phyloP scores from a whole-genome alignment of 2,113 vertebrate species.

The Saguinus midas region DNA sequence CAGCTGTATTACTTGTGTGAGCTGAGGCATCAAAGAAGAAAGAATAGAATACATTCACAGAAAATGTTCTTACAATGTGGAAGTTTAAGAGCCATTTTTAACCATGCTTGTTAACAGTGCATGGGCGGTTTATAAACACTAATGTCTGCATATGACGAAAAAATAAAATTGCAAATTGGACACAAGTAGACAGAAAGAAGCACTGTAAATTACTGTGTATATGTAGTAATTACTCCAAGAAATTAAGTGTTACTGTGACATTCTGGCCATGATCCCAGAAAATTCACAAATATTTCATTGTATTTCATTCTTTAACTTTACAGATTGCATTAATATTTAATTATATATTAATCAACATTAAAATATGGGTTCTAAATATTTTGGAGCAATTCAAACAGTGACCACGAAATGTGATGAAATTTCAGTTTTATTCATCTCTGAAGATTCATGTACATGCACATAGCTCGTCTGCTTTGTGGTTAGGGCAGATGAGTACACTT shows the following conservation, averaged over 20 bases:
- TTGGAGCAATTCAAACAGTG: neutral
- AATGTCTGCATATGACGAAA: neutral
- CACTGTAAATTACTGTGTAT: neutral
- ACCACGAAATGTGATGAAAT: neutral
- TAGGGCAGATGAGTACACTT: neutral
- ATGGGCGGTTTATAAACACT: neutral
- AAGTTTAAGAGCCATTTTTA: conserved; percentile 42
- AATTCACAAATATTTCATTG: neutral
- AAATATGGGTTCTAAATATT: neutral
- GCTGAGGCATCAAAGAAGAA: conserved; percentile 63
- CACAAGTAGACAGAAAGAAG: neutral
- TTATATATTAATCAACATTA: neutral
- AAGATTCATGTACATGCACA: neutral
- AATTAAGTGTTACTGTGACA: neutral
- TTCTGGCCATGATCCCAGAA: neutral
- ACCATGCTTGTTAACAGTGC: neutral
- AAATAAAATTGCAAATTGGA: conserved; percentile 40
- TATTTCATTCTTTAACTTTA: conserved; percentile 57
- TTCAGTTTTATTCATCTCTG: neutral
- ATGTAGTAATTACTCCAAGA: neutral
- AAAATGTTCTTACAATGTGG: conserved; percentile 47
- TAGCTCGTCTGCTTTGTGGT: neutral
- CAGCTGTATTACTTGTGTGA: conserved; percentile 67
- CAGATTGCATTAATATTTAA: neutral
- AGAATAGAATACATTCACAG: conserved; percentile 62